Percentiles rank a stretch among this genome's conserved stretches.
phyloP scores from a whole-genome alignment of 2,797 vertebrate genomes.

The Muraenolepis orangiensis region DNA sequence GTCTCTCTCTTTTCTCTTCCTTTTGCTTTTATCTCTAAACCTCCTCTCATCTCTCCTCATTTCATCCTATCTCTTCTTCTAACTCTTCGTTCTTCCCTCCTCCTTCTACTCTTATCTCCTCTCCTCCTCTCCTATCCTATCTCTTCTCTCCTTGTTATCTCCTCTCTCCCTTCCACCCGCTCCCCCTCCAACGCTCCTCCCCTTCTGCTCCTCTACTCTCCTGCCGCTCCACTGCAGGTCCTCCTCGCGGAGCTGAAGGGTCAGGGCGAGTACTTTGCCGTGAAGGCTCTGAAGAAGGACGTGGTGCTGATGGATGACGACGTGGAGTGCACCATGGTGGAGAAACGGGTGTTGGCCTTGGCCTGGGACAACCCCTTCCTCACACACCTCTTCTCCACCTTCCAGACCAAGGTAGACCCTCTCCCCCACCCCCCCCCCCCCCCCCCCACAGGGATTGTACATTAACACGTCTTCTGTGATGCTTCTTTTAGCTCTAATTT shows the following conservation, averaged over 20 bases:
- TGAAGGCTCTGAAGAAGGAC: constrained; percentile 96
- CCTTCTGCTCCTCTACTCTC: not conserved
- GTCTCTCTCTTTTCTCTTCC: too few relatives aligned
- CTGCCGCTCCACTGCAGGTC: constrained; percentile 74
- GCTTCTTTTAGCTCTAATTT: not conserved
- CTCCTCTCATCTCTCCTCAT: too few relatives aligned
- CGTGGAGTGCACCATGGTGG: constrained; percentile 98
- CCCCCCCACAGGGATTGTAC: not conserved
- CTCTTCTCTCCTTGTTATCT: not conserved
- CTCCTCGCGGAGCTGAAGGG: constrained; percentile 92
- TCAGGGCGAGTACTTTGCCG: constrained; percentile 86
- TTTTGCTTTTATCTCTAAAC: too few relatives aligned
- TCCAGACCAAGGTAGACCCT: constrained; percentile 89
- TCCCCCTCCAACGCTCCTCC: not conserved
- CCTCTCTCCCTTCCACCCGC: not conserved
- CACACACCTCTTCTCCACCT: constrained; percentile 93
- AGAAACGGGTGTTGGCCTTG: constrained; percentile 92
- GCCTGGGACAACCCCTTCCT: constrained; percentile 98
- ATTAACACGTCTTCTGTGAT: not conserved
- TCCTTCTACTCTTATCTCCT: not conserved
- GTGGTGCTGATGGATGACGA: constrained; percentile 98
- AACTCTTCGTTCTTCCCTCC: too few relatives aligned
- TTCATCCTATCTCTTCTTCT: too few relatives aligned
- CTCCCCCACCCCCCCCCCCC: not conserved
- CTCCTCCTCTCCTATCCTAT: not conserved